Evolutionary conservation across 2,797 vertebrate species (phyloP).

Genomic region (Spinus pinus): DNA sequence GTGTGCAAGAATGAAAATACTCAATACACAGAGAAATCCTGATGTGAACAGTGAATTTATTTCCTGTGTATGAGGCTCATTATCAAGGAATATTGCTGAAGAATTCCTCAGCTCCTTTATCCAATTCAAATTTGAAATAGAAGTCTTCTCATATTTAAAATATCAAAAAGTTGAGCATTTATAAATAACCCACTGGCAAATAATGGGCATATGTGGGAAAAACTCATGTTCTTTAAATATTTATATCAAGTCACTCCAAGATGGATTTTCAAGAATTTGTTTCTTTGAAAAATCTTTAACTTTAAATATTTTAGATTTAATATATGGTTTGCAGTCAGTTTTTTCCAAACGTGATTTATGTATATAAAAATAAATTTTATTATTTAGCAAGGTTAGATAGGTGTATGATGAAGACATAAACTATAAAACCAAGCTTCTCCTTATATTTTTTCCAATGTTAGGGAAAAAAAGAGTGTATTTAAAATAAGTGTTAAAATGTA

Average conservation of each 20-base stretch:
- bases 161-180: not conserved
- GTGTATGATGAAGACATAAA: not conserved
- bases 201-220: not conserved
- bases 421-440: not conserved
- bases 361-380: not conserved
- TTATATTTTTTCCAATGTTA: not conserved
- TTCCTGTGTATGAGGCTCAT: not conserved
- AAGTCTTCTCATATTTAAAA: not conserved
- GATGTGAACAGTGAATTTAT: not conserved
- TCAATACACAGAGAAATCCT: not conserved
- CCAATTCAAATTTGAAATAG: not conserved
- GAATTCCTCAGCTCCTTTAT: not conserved
- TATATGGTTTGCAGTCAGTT: not conserved
- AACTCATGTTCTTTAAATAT: not conserved
- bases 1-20: not conserved
- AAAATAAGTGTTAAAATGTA: not conserved
- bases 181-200: not conserved
- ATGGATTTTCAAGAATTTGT: not conserved
- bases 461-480: not conserved
- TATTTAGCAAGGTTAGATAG: not conserved
- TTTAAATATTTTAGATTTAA: not conserved
- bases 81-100: not conserved
- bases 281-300: not conserved
- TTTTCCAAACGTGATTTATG: not conserved
- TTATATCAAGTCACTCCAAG: not conserved